Conservation (phyloP, 2,113 vertebrate species). For the Charadrius vociferus region DNA sequence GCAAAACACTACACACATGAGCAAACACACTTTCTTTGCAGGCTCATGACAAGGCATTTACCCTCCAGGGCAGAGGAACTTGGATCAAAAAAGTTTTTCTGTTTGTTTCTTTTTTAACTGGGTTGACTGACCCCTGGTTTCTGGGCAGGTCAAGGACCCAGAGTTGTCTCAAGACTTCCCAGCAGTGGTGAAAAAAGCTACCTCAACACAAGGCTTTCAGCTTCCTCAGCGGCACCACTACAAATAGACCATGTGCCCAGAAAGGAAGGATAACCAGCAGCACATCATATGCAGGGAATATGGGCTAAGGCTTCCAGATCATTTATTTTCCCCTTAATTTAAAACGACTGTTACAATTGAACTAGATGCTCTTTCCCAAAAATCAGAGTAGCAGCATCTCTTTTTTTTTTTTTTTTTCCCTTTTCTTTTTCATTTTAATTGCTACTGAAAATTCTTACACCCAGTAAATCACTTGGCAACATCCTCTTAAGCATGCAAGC, state of each 20-base stretch:
- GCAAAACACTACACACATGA: neutral
- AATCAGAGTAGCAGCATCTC: neutral
- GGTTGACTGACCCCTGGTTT: neutral
- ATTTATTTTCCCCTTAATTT: neutral
- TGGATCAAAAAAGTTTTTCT: neutral
- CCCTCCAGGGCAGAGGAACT: neutral
- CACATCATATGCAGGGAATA: neutral
- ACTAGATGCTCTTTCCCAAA: neutral
- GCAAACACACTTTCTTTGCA: neutral
- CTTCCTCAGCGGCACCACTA: neutral
- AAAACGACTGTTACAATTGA: neutral
- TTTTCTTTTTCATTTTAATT: neutral
- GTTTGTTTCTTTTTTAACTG: neutral
- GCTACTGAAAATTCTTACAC: neutral
- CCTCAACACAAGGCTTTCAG: neutral
- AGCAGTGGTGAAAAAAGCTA: neutral
- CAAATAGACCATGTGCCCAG: rapidly evolving
- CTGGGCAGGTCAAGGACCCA: neutral
- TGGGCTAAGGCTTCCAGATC: neutral
- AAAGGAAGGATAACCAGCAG: neutral
- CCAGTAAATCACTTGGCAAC: neutral
- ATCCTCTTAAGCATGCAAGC: neutral
- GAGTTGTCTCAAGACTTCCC: neutral
- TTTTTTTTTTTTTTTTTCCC: too few species aligned
- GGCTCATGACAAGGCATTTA: neutral